phyloP scores from a whole-genome alignment of 2,797 vertebrate genomes.

The Rhadinocentrus ornatus region DNA sequence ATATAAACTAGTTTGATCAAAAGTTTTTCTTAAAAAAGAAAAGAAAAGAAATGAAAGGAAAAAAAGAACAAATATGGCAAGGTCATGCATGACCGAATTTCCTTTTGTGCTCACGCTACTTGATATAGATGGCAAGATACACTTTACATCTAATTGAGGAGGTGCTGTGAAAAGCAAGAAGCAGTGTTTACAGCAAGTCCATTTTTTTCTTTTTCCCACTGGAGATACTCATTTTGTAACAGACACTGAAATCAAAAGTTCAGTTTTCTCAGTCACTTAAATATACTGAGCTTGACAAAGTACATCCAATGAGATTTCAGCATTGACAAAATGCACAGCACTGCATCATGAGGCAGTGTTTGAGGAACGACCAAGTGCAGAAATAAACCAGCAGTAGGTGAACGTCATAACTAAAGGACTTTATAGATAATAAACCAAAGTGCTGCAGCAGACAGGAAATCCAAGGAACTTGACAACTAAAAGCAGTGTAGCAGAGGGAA shows the following conservation, averaged over 20 bases:
- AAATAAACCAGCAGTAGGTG: no score
- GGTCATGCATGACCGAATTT: conserved; percentile 34
- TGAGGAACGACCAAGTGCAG: no score
- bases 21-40: conserved; percentile 52
- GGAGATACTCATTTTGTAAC: neutral
- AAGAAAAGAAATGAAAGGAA: no score
- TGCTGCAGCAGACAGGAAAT: no score
- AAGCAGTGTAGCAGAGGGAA: no score
- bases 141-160: neutral
- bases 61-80: conserved; percentile 50
- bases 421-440: no score
- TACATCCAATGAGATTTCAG: neutral
- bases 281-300: neutral
- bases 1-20: conserved; percentile 73
- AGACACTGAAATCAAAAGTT: neutral
- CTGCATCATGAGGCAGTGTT: no score
- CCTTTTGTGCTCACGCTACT: conserved; percentile 15
- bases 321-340: neutral
- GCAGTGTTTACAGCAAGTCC: neutral
- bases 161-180: neutral
- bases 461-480: no score
- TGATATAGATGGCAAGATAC: conserved; percentile 9
- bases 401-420: no score
- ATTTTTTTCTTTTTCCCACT: neutral
- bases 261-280: neutral